Evolutionary conservation across 1,140 invertebrate genomes (phyloP), one percentile per base, ranked within the genome.

Genomic region (Drosophila fuyamai): DNA sequence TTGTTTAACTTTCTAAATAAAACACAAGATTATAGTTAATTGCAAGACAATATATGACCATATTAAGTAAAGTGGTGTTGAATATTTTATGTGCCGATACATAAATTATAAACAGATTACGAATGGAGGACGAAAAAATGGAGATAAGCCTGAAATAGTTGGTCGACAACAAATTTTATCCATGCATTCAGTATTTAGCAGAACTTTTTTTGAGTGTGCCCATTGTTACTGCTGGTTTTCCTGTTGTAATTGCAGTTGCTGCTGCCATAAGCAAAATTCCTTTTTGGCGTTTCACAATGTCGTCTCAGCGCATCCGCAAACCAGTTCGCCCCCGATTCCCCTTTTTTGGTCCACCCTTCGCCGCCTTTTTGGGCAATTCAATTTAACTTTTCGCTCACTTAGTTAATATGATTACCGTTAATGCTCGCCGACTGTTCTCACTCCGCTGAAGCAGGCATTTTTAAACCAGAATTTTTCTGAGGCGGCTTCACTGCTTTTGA

Each of bases 361-460:
- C 16, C 44, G 59, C 23, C 32, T 82, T 82, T 85, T 68, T 76
- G 66, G 82, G 76, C 75, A 82, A 79, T 88, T 86, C 78, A 86
- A 86, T 86, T 83, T 82, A 86, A 54, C 60, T 81, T 76, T 44
- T 77, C 43, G 40, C 55, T 73, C 62, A 36, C 62, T 79, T 76
- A 78, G 70, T 88, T 86, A 82, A 82, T 86, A 70, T 73, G 65
- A 88, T 88, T 88, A 88, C 82, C 71, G 82, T 86, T 86, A 76
- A 44, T 46, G 59, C 36, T 29, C 35, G 29, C 27, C 13, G 16
- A 38, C 29, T 5, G 13, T 38, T 38, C 62, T 23, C 2, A 32
- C 48, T 38, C 41, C 41, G 16, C 35, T 35, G 50, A 2, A 71
- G 55, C 16, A 9, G 4, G 67, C 23, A 16, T 38, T 47, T 40